Evolutionary conservation across 2,888 invertebrate genomes (phyloP).

Genomic region (Autographa gamma): DNA sequence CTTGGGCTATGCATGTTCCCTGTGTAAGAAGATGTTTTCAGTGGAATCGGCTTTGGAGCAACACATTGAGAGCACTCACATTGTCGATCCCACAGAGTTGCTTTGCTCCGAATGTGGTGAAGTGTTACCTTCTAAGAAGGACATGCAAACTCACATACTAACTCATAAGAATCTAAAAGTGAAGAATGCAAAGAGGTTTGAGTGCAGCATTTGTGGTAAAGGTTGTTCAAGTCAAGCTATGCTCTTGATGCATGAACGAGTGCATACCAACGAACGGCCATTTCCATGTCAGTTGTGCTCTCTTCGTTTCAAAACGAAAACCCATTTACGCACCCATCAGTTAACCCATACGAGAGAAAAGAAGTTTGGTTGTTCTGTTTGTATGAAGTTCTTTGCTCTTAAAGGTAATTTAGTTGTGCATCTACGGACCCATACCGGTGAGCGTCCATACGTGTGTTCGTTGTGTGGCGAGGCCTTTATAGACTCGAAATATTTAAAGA

Average conservation of each 20-base stretch:
- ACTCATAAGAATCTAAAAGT: conserved; percentile 72
- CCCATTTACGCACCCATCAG: conserved; percentile 85
- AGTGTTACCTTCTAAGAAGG: conserved; percentile 75
- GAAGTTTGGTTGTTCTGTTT: conserved; percentile 87
- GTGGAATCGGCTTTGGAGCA: conserved; percentile 81
- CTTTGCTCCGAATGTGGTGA: conserved; percentile 81
- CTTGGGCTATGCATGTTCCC: conserved; percentile 81
- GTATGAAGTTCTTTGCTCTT: conserved; percentile 87
- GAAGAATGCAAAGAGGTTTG: conserved; percentile 77
- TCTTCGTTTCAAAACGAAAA: conserved; percentile 84
- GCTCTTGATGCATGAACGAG: conserved; percentile 86
- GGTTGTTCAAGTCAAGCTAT: conserved; percentile 85
- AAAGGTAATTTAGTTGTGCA: conserved; percentile 87
- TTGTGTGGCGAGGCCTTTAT: conserved; percentile 85
- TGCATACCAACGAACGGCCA: conserved; percentile 86
- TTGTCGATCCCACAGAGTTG: conserved; percentile 74
- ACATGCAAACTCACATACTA: conserved; percentile 74
- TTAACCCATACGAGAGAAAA: conserved; percentile 86
- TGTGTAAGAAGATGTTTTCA: conserved; percentile 86
- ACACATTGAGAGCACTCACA: conserved; percentile 81
- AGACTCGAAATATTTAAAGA: conserved; percentile 87
- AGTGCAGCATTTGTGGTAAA: conserved; percentile 82
- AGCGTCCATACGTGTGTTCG: conserved; percentile 83
- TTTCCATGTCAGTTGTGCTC: conserved; percentile 83
- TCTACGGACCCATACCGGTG: conserved; percentile 86